A percentile compares a stretch with the other conserved stretches of the same genome.
phyloP scores from a whole-genome alignment of 2,888 invertebrate genomes.

The Acanthopleura granulata region DNA sequence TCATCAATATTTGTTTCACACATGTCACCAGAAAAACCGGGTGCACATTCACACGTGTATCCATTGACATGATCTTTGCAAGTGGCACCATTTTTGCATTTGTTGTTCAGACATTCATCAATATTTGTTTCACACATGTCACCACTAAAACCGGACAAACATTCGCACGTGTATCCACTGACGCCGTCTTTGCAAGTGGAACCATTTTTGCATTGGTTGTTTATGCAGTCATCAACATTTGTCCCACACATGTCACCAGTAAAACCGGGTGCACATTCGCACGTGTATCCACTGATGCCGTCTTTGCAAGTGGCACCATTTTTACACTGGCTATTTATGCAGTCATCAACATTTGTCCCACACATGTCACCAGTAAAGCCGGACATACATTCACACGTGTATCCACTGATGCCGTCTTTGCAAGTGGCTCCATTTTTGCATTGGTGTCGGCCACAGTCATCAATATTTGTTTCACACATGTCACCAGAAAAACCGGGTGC shows the following conservation, averaged over 20 bases:
- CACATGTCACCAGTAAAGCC: too few species aligned
- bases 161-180: slow-evolving; percentile 34
- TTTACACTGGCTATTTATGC: slow-evolving; percentile 24
- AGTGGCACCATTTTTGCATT: slow-evolving; percentile 72
- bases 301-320: background rate
- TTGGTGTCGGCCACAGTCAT: background rate
- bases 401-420: background rate
- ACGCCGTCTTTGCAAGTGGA: slow-evolving; percentile 23
- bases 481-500: background rate
- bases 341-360: slow-evolving; percentile 11
- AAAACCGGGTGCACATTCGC: too few species aligned
- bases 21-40: slow-evolving; percentile 17
- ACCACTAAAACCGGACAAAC: slow-evolving; percentile 80
- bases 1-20: slow-evolving; percentile 24
- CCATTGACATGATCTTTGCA: slow-evolving; percentile 29
- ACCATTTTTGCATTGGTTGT: slow-evolving; percentile 27
- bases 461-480: background rate
- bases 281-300: slow-evolving; percentile 32
- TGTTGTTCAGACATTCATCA: slow-evolving; percentile 61
- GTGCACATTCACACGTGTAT: slow-evolving; percentile 84
- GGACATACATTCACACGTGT: too few species aligned
- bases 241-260: background rate
- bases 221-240: background rate
- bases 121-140: slow-evolving; percentile 76
- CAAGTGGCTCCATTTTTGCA: slow-evolving; percentile 29